Conservation (phyloP, 2,888 invertebrate genomes). For the Ormyrus pomaceus region DNA sequence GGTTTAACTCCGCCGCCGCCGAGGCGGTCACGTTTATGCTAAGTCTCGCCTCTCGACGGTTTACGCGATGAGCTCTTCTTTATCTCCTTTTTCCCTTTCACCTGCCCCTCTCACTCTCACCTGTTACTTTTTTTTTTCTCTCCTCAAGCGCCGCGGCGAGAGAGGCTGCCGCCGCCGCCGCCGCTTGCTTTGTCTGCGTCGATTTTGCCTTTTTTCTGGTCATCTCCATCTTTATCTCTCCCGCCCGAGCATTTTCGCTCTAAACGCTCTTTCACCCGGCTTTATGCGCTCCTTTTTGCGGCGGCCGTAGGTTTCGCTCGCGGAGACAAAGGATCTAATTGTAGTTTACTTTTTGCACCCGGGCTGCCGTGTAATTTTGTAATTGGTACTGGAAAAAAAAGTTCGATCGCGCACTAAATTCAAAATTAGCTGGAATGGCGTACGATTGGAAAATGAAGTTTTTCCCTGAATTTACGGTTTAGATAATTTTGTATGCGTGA, state of each 20-base stretch:
- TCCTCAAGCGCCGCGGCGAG: not conserved
- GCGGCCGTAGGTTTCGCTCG: no score
- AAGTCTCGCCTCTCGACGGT: conserved; percentile 18
- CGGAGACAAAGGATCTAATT: no score
- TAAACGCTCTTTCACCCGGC: not conserved
- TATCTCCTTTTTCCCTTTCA: conserved; percentile 50
- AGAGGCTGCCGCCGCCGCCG: no score
- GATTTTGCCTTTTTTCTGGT: conserved; percentile 6
- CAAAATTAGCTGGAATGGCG: no score
- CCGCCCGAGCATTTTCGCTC: not conserved
- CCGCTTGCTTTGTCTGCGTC: not conserved
- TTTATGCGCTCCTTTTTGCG: conserved; percentile 12
- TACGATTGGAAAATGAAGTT: no score
- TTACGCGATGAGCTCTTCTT: conserved; percentile 39
- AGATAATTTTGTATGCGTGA: no score
- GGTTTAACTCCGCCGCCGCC: not conserved
- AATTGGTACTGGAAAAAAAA: no score
- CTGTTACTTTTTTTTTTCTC: conserved; percentile 11
- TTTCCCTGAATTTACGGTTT: no score
- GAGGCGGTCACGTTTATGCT: conserved; percentile 43
- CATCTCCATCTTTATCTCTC: not conserved
- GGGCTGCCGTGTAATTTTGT: no score
- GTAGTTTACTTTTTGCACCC: no score
- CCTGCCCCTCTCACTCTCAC: conserved; percentile 41
- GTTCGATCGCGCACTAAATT: no score